phyloP scores from a whole-genome alignment of 2,888 invertebrate genomes.

The Chromoteleia sp. region DNA sequence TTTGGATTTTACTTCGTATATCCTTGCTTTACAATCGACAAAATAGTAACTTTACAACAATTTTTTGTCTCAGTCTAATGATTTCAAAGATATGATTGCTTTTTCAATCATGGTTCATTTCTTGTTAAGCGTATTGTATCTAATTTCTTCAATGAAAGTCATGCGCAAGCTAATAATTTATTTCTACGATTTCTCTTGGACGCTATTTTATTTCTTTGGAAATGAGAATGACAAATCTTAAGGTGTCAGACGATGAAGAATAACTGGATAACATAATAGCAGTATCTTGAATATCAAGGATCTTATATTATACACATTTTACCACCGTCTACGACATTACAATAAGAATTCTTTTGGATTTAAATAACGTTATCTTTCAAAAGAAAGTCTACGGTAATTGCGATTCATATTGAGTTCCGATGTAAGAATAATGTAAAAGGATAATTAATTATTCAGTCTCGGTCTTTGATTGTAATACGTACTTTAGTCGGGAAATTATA shows the following conservation, averaged over 20 bases:
- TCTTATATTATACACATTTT: conserved; percentile 1
- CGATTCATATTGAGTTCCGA: neutral
- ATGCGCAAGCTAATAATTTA: conserved; percentile 1
- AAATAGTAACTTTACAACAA: too few species aligned
- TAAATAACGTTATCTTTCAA: neutral
- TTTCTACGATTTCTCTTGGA: conserved; percentile 5
- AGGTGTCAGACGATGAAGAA: conserved; percentile 10
- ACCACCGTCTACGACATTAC: neutral
- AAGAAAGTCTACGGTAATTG: neutral
- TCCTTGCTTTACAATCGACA: too few species aligned
- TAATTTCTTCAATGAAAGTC: neutral
- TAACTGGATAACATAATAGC: conserved; percentile 20
- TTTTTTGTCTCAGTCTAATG: too few species aligned
- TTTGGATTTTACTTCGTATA: too few species aligned
- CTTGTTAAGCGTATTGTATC: too few species aligned
- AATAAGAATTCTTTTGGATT: neutral
- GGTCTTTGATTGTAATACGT: neutral
- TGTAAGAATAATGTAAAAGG: neutral
- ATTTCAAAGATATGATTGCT: too few species aligned
- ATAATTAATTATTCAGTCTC: neutral
- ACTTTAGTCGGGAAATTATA: neutral
- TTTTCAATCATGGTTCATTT: too few species aligned
- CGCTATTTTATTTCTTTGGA: conserved; percentile 8
- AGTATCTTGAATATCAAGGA: conserved; percentile 14
- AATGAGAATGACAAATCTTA: conserved; percentile 16